These are phyloP conservation scores for Pygoscelis adeliae DNA, from an alignment of 2,113 vertebrate genomes.

Conservation along the genomic window DNA sequence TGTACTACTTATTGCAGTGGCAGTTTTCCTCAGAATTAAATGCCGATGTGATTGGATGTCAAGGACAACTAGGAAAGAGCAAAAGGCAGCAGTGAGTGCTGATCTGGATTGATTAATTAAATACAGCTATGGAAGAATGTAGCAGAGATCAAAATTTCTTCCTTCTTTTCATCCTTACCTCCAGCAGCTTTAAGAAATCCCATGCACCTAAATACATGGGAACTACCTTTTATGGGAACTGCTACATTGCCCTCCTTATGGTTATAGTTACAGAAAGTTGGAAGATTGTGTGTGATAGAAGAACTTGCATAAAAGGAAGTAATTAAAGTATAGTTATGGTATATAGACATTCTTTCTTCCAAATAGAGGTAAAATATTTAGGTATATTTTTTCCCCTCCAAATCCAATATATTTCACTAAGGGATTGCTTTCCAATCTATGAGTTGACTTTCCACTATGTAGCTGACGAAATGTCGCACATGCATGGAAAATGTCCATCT, in stretches of 20 bases:
- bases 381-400: neutral
- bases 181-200: neutral
- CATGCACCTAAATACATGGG: neutral
- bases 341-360: neutral
- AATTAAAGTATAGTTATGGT: neutral
- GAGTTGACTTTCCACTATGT: neutral
- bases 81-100: neutral
- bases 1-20: neutral
- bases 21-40: neutral
- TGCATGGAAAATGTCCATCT: neutral
- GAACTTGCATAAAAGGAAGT: neutral
- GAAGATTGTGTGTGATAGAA: neutral
- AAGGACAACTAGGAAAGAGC: neutral
- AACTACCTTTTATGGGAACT: neutral
- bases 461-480: neutral
- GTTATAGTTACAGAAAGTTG: neutral
- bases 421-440: neutral
- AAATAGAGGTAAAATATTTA: neutral
- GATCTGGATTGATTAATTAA: neutral
- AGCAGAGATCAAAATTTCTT: neutral
- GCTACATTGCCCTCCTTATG: neutral
- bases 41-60: neutral
- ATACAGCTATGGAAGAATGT: neutral
- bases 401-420: neutral
- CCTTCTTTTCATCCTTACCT: neutral